Percentiles rank a stretch among this genome's conserved stretches.
Evolutionary conservation across 2,797 vertebrate genomes (phyloP).

Genomic region (Poeciliopsis infans): DNA sequence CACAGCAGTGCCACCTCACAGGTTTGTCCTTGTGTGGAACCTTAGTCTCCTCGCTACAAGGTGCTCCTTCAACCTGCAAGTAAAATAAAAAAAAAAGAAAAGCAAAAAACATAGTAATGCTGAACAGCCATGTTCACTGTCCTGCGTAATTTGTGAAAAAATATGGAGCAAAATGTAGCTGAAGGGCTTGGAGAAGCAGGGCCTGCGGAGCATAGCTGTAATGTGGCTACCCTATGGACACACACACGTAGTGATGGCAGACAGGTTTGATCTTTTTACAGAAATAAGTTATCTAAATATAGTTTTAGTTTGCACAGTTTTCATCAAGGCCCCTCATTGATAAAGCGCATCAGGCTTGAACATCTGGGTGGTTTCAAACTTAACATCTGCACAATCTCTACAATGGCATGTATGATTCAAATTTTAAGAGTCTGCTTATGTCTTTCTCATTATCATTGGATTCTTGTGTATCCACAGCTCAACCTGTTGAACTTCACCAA

Average conservation of each 20-base stretch:
- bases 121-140: slow-evolving; percentile 38
- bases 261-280: slow-evolving; percentile 54
- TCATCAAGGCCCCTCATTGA: slow-evolving; percentile 23
- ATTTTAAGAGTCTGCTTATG: slow-evolving; percentile 42
- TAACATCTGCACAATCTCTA: slow-evolving; percentile 49
- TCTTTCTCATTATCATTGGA: slow-evolving; percentile 24
- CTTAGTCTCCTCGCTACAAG: slow-evolving; percentile 59
- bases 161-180: slow-evolving; percentile 3
- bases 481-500: slow-evolving; percentile 70
- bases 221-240: slow-evolving; percentile 34
- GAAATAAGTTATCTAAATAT: slow-evolving; percentile 35
- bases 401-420: slow-evolving; percentile 59
- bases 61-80: slow-evolving; percentile 66
- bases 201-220: slow-evolving; percentile 46
- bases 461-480: slow-evolving; percentile 25
- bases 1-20: slow-evolving; percentile 77
- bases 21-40: slow-evolving; percentile 73
- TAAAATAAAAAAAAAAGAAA: slow-evolving; percentile 31
- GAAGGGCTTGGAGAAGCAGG: slow-evolving; percentile 21
- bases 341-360: slow-evolving; percentile 48
- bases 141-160: slow-evolving; percentile 11
- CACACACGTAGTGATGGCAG: slow-evolving; percentile 25
- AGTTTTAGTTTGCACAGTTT: slow-evolving; percentile 8
- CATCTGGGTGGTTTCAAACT: slow-evolving; percentile 70
- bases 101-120: slow-evolving; percentile 36